These are phyloP conservation scores for Camponotus fellah DNA, from an alignment of 2,888 invertebrate species.

Conservation along the genomic window DNA sequence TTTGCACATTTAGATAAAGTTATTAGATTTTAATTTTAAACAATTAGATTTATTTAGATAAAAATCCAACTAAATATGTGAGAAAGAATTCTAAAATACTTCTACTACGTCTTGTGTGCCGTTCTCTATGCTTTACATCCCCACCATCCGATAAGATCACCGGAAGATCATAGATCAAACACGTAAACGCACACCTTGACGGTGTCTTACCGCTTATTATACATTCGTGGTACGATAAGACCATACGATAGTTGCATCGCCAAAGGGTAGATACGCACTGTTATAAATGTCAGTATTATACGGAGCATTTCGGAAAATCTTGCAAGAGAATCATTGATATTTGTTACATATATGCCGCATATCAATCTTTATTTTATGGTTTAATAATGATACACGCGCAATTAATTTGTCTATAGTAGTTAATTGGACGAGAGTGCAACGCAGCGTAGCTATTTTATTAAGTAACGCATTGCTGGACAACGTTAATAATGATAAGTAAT, in stretches of 20 bases:
- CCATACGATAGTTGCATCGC: slow-evolving; percentile 79
- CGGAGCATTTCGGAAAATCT: slow-evolving; percentile 77
- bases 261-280: slow-evolving; percentile 85
- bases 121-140: slow-evolving; percentile 58
- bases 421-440: slow-evolving; percentile 25
- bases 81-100: background rate
- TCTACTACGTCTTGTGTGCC: background rate
- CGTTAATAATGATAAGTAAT: slow-evolving; percentile 28
- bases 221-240: slow-evolving; percentile 83
- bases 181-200: slow-evolving; percentile 81
- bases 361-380: slow-evolving; percentile 46
- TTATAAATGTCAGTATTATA: slow-evolving; percentile 86
- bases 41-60: background rate
- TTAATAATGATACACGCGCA: slow-evolving; percentile 1
- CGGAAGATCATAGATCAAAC: slow-evolving; percentile 85
- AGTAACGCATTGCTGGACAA: slow-evolving; percentile 13
- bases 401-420: background rate
- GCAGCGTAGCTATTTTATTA: slow-evolving; percentile 26
- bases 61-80: background rate
- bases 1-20: background rate
- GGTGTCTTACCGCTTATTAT: slow-evolving; percentile 84
- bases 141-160: slow-evolving; percentile 77
- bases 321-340: slow-evolving; percentile 65
- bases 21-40: too few species aligned
- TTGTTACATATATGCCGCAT: slow-evolving; percentile 24